Evolutionary conservation across 2,888 invertebrate genomes (phyloP).

Genomic region (Macaria notata): DNA sequence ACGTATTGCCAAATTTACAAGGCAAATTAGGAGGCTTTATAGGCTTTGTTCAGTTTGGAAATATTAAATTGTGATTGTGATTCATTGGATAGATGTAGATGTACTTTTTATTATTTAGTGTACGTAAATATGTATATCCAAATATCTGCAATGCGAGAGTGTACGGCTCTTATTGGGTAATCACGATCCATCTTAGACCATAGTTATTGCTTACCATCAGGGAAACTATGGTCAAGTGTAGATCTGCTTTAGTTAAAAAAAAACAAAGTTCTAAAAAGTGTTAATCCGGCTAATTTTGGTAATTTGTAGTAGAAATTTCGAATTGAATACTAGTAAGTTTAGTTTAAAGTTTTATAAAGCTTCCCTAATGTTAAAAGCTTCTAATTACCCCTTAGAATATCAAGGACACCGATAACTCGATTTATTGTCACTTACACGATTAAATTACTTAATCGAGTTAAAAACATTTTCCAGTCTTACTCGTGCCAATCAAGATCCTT

Average conservation of each 20-base stretch:
- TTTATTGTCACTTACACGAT: slow-evolving; percentile 10
- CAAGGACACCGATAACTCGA: slow-evolving; percentile 12
- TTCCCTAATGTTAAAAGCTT: not conserved
- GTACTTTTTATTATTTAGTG: not conserved
- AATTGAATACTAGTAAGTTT: too few species aligned
- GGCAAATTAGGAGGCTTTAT: slow-evolving; percentile 7
- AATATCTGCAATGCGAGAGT: too few species aligned
- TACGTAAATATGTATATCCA: too few species aligned
- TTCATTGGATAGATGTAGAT: not conserved
- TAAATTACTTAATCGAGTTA: slow-evolving; percentile 25
- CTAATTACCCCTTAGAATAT: not conserved
- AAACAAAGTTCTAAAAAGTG: too few species aligned
- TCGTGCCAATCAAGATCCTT: not conserved
- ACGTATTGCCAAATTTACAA: slow-evolving; percentile 7
- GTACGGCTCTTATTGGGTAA: too few species aligned
- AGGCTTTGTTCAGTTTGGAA: not conserved
- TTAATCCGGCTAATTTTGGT: too few species aligned
- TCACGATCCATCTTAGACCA: too few species aligned
- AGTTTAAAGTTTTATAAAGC: too few species aligned
- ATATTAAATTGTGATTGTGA: not conserved
- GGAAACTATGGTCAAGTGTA: too few species aligned
- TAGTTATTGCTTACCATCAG: too few species aligned
- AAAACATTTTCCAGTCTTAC: slow-evolving; percentile 20
- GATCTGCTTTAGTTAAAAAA: too few species aligned
- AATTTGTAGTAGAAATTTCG: too few species aligned